Conservation (phyloP, 2,113 vertebrate genomes). For the Halichoerus grypus region DNA sequence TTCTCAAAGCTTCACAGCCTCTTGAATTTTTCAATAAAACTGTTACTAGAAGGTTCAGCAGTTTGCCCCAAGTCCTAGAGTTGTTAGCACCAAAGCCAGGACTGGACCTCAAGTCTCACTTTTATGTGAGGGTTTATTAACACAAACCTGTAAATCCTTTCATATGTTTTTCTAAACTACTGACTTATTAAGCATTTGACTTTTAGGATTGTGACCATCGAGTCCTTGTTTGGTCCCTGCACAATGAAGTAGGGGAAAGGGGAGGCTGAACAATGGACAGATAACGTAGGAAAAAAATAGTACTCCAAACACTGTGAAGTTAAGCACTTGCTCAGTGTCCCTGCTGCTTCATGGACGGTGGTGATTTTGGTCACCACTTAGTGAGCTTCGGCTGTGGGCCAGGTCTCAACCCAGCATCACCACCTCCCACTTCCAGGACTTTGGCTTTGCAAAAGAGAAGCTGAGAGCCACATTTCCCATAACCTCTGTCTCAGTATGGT, state of each 20-base stretch:
- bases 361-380: not conserved
- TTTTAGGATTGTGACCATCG: not conserved
- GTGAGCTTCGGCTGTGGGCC: not conserved
- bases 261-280: not conserved
- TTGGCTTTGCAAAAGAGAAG: not conserved
- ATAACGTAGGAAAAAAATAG: slow-evolving; percentile 19
- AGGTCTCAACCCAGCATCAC: not conserved
- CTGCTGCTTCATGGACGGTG: not conserved
- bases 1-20: not conserved
- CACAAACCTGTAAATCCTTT: not conserved
- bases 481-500: not conserved
- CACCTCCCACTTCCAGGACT: not conserved
- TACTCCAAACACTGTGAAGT: not conserved
- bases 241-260: not conserved
- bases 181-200: not conserved
- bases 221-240: not conserved
- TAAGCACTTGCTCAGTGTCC: not conserved
- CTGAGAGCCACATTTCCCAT: not conserved
- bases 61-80: not conserved
- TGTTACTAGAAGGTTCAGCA: not conserved
- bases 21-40: slow-evolving; percentile 43
- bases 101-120: slow-evolving; percentile 3
- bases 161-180: slow-evolving; percentile 7
- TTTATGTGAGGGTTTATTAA: not conserved
- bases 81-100: not conserved